Conservation (phyloP, 2,797 vertebrate species). For the Ficedula albicollis region DNA sequence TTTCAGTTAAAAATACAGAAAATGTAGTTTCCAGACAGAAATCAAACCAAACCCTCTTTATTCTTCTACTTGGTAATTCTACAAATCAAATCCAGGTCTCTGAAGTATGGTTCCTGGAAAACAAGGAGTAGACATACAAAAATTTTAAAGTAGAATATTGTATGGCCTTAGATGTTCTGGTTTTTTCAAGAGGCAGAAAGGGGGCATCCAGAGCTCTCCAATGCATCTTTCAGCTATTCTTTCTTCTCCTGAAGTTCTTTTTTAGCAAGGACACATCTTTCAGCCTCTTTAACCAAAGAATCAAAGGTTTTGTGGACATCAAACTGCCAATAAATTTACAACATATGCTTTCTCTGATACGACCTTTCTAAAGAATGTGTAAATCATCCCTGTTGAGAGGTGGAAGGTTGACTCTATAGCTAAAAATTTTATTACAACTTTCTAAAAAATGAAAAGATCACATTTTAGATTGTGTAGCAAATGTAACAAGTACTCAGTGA, state of each 20-base stretch:
- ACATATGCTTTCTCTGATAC: neutral
- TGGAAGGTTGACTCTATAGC: neutral
- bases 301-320: neutral
- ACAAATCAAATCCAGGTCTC: neutral
- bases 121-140: neutral
- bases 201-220: neutral
- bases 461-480: neutral
- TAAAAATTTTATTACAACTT: neutral
- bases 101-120: neutral
- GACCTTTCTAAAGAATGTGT: neutral
- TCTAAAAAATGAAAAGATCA: neutral
- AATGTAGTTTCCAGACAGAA: neutral
- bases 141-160: neutral
- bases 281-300: neutral
- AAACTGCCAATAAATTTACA: neutral
- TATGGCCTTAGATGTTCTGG: neutral
- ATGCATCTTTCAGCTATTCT: neutral
- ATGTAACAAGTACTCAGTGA: neutral
- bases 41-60: neutral
- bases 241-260: neutral
- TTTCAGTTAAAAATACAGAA: neutral
- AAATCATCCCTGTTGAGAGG: neutral
- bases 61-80: neutral
- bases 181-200: neutral
- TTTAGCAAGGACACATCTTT: neutral